Evolutionary conservation across 2,797 vertebrate genomes (phyloP), one percentile per base, ranked within the genome.

Genomic region (Ara ararauna): DNA sequence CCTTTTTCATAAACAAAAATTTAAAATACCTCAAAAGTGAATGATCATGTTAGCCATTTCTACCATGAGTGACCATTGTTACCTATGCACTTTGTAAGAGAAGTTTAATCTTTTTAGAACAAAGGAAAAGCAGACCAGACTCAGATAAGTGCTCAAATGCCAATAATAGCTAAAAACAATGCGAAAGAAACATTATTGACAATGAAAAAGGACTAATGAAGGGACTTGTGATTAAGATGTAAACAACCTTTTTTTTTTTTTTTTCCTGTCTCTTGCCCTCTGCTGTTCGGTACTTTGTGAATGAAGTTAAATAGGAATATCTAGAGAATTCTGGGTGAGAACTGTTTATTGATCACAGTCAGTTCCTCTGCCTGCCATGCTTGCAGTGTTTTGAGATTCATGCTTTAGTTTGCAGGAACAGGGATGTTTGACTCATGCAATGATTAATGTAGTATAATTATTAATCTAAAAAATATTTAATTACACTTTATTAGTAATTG

Each of bases 261-360:
- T 47, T 47, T 5, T 1, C 7, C 13, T 44, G 5, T 40, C 9
- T 73, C 24, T 40, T 16, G 27, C 38, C 70, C 66, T 68, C 40
- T 82, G 12, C 62, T 85, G 7, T 65, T 92, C 15, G 14, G 58
- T 74, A 62, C 83, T 94, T 95, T 95, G 53, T 75, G 62, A 85
- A 75, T 7, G 77, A 34, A 91, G 91, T 87, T 89, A 80, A 78
- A 68, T 17, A 54, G 30, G 19, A 94, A 65, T 75, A 77, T 92
- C 74, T 66, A 56, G 21, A 80, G 56, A 91, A 54, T 65, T n/a
- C 42, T 92, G 5, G 21, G 17, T 68, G 29, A 76, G 19, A 27
- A 10, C 4, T 71, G 9, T 23, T 95, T 91, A 72, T 50, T 87
- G 75, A 89, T 83, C 64, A 48, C 11, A 8, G 22, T 45, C 77